These are phyloP conservation scores for Rhinopomastus cyanomelas DNA, from an alignment of 2,113 vertebrate species.

Conservation along the genomic window DNA sequence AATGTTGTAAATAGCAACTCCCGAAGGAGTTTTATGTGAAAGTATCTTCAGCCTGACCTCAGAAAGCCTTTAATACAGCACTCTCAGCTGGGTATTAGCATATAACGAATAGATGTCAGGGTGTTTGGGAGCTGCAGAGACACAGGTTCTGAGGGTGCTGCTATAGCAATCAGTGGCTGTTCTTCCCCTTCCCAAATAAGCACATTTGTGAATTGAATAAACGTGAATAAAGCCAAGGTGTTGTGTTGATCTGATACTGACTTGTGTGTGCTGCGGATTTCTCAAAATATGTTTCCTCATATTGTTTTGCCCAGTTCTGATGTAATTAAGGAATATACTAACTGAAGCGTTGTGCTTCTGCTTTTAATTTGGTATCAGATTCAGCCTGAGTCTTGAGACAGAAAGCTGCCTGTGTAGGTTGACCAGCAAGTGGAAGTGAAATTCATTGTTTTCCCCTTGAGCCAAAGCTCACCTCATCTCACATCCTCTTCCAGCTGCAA, in stretches of 20 bases:
- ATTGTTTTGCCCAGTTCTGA: not conserved
- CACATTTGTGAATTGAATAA: not conserved
- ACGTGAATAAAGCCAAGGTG: not conserved
- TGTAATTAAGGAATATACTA: not conserved
- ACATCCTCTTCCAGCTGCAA: not conserved
- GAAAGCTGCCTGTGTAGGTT: not conserved
- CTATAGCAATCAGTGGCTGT: not conserved
- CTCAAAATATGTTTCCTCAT: not conserved
- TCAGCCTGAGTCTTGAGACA: not conserved
- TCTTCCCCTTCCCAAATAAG: not conserved
- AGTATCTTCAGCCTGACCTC: not conserved
- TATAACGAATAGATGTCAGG: rapidly evolving
- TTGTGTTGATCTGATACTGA: not conserved
- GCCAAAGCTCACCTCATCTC: not conserved
- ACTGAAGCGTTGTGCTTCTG: not conserved
- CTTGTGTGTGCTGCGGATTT: not conserved
- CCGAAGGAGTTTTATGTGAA: not conserved
- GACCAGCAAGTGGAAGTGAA: rapidly evolving
- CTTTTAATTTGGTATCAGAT: not conserved
- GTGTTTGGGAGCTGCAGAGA: not conserved
- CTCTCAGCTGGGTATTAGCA: not conserved
- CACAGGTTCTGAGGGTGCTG: not conserved
- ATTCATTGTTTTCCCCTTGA: not conserved
- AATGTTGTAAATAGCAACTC: not conserved
- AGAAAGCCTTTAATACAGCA: rapidly evolving